Percentiles rank a stretch among this genome's conserved stretches.
phyloP scores from a whole-genome alignment of 2,888 invertebrate genomes.

The Halocaridina rubra region DNA sequence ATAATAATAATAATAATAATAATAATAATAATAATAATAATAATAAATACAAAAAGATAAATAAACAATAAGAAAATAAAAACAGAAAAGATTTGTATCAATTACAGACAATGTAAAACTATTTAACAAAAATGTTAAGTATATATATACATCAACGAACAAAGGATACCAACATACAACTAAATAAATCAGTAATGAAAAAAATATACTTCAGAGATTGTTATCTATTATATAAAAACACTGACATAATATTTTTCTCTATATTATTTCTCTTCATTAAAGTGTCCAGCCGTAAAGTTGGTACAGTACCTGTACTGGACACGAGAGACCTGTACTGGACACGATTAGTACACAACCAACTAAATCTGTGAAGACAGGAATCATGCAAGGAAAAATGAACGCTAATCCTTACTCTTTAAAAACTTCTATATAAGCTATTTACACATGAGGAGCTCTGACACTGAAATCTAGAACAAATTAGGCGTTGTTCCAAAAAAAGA shows the following conservation, averaged over 20 bases:
- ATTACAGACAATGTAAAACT: no score
- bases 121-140: no score
- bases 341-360: no score
- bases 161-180: no score
- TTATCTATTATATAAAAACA: no score
- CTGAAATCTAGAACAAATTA: conserved; percentile 46
- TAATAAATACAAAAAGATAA: not conserved
- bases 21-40: not conserved
- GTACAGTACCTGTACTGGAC: not conserved
- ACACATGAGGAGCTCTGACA: conserved; percentile 47
- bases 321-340: not conserved
- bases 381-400: conserved; percentile 51
- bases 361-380: no score
- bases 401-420: conserved; percentile 34
- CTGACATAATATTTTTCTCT: no score
- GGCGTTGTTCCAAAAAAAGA: conserved; percentile 38
- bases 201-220: no score
- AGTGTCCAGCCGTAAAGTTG: not conserved
- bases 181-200: no score
- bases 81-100: not conserved
- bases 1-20: not conserved
- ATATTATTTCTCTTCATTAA: no score
- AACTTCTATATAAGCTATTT: conserved; percentile 55
- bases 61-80: not conserved
- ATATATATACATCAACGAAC: no score